Evolutionary conservation across 2,888 invertebrate genomes (phyloP), one percentile per base, ranked within the genome.

Genomic region (Nomada lathburiana): DNA sequence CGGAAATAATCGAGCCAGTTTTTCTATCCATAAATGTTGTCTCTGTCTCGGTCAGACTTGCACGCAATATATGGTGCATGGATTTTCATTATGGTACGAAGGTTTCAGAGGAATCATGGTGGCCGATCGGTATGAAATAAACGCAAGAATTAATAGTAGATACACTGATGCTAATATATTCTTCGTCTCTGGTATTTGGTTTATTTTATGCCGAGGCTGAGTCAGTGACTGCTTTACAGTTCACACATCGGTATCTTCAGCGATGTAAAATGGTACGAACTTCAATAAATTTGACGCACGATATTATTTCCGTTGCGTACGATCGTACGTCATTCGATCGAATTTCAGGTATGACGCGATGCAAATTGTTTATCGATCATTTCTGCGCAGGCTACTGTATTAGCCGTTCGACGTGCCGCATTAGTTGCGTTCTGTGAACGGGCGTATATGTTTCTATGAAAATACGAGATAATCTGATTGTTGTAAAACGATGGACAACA

Each of bases 221-320:
- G 20, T 23, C 13, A 11, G 55, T 29, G 29, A 13, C n/a, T 26
- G 16, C 29, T 57, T 16, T 57, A 29, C 18, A 57, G 2, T 26
- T 13, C 2, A 2, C 4, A 9, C 7, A 29, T 7, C 5, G 29
- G 2, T 18, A 26, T 57, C n/a, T 3, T 10, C 23, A 2, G 0
- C 44, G 16, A 44, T 16, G 5, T 7, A 16, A 13, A 26, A 11
- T 18, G 5, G 2, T 20, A 0, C n/a, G 9, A 20, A 16, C n/a
- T 50, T 50, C 20, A 60, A 42, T 59, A 50, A 59, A 36, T 47
- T 44, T 62, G 65, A 74, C 60, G 75, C 36, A 55, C 16, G 53
- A 16, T 62, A 53, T 20, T 11, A 20, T 47, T 36, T 20, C 3
- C 0, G 20, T 50, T 53, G 55, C 47, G 13, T 18, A 2, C 16